phyloP scores from a whole-genome alignment of 2,113 vertebrate genomes.

The Scomber colias region DNA sequence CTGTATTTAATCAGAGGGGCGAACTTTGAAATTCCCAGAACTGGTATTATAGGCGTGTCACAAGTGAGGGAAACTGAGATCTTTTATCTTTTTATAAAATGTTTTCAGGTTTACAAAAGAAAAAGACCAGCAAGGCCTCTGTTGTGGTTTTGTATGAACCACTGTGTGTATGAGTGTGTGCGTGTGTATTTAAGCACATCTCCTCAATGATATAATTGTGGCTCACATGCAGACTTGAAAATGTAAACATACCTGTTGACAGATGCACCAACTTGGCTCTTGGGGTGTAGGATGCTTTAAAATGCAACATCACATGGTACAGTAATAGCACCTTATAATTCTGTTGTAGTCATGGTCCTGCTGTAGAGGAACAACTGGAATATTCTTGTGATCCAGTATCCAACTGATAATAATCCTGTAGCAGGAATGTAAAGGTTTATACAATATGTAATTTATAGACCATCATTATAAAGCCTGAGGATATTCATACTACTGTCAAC shows the following conservation, averaged over 20 bases:
- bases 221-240: neutral
- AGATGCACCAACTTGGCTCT: no score
- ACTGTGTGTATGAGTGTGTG: neutral
- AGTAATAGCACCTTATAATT: no score
- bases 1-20: neutral
- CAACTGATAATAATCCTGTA: neutral
- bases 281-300: no score
- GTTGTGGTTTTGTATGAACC: neutral
- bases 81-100: neutral
- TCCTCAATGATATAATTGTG: slow-evolving; percentile 5
- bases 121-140: slow-evolving; percentile 18
- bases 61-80: neutral
- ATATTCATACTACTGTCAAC: no score
- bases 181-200: slow-evolving; percentile 7
- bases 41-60: neutral
- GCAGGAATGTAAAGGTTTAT: neutral
- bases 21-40: neutral
- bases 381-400: neutral
- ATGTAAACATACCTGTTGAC: no score
- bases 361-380: neutral
- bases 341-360: no score
- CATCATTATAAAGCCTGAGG: neutral
- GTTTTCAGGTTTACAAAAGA: neutral
- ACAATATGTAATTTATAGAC: slow-evolving; percentile 6
- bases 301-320: no score